phyloP scores from a whole-genome alignment of 2,888 invertebrate species.

The Phaonia tiefii region DNA sequence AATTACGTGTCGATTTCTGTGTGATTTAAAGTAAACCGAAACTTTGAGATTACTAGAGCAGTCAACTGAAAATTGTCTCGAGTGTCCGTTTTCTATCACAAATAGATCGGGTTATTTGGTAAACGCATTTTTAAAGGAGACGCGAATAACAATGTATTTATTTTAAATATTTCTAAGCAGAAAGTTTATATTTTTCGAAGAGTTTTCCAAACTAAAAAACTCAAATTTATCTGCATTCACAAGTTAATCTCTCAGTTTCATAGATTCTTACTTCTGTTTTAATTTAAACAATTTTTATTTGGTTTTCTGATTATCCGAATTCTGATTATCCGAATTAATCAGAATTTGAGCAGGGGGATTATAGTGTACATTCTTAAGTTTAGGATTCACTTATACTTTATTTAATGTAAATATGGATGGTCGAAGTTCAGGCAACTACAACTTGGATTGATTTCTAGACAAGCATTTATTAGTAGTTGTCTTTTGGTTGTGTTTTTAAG shows the following conservation, averaged over 20 bases:
- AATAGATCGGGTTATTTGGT: no score
- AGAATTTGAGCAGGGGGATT: not conserved
- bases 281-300: not conserved
- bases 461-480: not conserved
- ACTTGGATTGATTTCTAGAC: slow-evolving; percentile 1
- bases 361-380: not conserved
- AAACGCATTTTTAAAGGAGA: no score
- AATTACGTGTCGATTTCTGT: not conserved
- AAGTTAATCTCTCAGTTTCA: not conserved
- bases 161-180: no score
- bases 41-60: not conserved
- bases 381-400: not conserved
- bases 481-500: slow-evolving; percentile 2
- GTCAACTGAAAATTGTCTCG: no score
- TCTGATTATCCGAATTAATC: not conserved
- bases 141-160: slow-evolving; percentile 7
- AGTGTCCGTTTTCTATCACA: no score
- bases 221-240: no score
- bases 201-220: no score
- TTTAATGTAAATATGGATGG: no score
- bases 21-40: no score
- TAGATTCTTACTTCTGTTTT: not conserved
- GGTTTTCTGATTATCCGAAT: not conserved
- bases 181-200: no score
- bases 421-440: slow-evolving; percentile 2